Evolutionary conservation across 2,797 vertebrate genomes (phyloP).

Genomic region (Coracias cyanogaster): DNA sequence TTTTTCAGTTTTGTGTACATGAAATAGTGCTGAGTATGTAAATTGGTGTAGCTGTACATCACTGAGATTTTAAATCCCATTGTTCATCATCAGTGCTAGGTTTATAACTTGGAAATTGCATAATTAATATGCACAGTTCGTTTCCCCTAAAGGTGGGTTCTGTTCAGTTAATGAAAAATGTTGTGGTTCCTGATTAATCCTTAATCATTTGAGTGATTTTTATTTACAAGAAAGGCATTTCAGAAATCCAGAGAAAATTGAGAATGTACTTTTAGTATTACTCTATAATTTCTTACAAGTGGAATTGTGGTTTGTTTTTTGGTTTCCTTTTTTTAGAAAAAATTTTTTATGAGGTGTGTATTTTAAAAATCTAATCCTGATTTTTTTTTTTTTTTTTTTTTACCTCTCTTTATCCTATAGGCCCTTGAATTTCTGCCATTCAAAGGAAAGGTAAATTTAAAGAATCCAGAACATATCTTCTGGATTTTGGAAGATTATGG

Average conservation of each 20-base stretch:
- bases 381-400: neutral
- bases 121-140: neutral
- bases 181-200: neutral
- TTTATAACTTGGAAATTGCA: neutral
- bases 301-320: neutral
- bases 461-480: slow-evolving; percentile 90
- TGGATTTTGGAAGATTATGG: slow-evolving; percentile 96
- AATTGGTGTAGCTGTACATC: neutral
- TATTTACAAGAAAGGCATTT: neutral
- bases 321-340: neutral
- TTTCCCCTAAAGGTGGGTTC: neutral
- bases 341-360: accelerated
- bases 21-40: neutral
- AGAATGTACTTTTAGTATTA: neutral
- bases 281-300: neutral
- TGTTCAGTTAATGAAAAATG: neutral
- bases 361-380: neutral
- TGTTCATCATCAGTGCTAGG: neutral
- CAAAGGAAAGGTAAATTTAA: slow-evolving; percentile 92
- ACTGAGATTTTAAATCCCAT: neutral
- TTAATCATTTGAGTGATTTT: neutral
- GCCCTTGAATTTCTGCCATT: slow-evolving; percentile 94
- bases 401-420: slow-evolving; percentile 75
- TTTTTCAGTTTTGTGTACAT: neutral
- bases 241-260: neutral